Evolutionary conservation across 1,140 invertebrate genomes (phyloP), one percentile per base, ranked within the genome.

Genomic region (Scaptomyza hsui): DNA sequence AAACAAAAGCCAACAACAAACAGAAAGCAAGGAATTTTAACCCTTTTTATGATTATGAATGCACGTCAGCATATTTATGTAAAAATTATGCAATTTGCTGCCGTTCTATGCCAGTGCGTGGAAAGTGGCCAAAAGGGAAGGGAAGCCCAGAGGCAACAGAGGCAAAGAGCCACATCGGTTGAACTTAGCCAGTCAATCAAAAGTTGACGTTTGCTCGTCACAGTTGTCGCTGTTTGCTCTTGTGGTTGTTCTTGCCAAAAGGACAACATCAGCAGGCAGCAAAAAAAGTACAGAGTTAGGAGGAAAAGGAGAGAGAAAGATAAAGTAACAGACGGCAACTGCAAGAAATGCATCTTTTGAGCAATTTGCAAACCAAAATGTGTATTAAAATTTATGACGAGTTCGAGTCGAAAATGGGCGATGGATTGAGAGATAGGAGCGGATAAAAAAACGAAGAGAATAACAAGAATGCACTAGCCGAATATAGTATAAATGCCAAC

Each of bases 61-160:
- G 82, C 82, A 81, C 83, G 82, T 78, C 82, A 78, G 82, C 82
- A 88, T 88, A 88, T 88, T 88, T 88, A 88, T 88, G 82, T 89
- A 88, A 88, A 88, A 88, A 88, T 82, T 88, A 88, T 88, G 82
- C 82, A 88, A 88, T 88, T 88, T 88, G 82, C 82, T 88, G 83
- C 82, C 69, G 75, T 72, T 70, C 65, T 63, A 73, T 72, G 49
- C 29, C 55, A 68, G 64, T 68, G 70, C 80, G 80, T 85, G 78
- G 81, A 62, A n/a, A 12, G 63, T 71, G 74, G 61, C 29, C 13
- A 16, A 59, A 39, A 62, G 45, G 57, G 63, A 69, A 55, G 7
- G 26, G 59, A 49, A 42, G 39, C 39, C 24, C 21, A 61, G 45
- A 19, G 10, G 16, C 26, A 59, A n/a, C n/a, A 60, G 48, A 60